Evolutionary conservation across 1,140 invertebrate genomes (phyloP), one percentile per base, ranked within the genome.

Genomic region (Apis dorsata): DNA sequence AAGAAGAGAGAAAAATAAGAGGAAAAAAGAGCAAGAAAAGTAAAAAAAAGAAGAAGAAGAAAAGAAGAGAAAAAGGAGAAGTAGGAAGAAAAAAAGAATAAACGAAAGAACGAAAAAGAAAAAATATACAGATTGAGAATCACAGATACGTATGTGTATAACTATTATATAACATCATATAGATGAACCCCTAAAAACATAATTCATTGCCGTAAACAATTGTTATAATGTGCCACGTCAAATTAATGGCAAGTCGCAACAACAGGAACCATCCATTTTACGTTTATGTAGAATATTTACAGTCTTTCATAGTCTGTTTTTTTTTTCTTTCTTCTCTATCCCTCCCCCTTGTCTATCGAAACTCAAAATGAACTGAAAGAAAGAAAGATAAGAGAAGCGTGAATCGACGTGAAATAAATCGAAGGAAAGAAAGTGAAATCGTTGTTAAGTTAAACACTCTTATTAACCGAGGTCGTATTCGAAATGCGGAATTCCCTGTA

Each of bases 131-230:
- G 28, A n/a, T 34, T 80, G 60, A 60, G 59, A 70, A 79, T 63
- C 78, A 69, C 63, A 71, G 34, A 19, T n/a, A 60, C 34, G 65
- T 34, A 71, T 73, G 85, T 81, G 88, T 90, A 85, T 88, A 90
- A 90, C 88, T 79, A 77, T 86, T n/a, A n/a, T n/a, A n/a, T n/a
- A n/a, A 88, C 87, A 87, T 89, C 89, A 88, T 84, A 91, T 90
- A 91, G 91, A 90, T 85, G 91, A 90, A 90, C 91, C 87, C 89
- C 85, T 87, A 88, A 91, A 91, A 91, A 91, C 90, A 91, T 91
- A 93, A 92, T 87, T 92, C 91, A 92, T 93, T 90, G 91, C 90
- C 85, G 88, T 93, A 93, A 93, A 92, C 91, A 90, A 91, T 89
- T 88, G 89, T 88, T 89, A 91, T 89, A 90, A 79, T 86, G 90